These are phyloP conservation scores for Candidula unifasciata DNA, from an alignment of 2,888 invertebrate species.

Conservation along the genomic window DNA sequence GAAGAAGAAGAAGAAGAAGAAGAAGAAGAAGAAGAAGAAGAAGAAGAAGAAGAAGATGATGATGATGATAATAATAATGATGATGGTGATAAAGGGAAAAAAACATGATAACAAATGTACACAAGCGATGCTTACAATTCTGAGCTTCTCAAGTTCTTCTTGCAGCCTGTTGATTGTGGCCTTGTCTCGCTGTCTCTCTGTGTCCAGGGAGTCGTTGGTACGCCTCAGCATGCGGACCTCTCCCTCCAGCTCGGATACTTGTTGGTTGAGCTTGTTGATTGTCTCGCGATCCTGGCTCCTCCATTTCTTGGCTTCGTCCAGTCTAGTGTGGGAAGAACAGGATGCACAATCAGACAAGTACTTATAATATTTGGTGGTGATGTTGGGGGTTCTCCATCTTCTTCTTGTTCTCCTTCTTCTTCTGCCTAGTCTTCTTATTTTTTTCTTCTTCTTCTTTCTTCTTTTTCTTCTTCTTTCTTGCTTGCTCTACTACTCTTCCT, in stretches of 20 bases:
- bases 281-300: slow-evolving; percentile 72
- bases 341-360: neutral
- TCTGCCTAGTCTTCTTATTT: neutral
- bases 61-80: too few species aligned
- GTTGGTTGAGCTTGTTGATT: slow-evolving; percentile 78
- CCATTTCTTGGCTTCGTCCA: slow-evolving; percentile 78
- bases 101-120: neutral
- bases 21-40: too few species aligned
- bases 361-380: too few species aligned
- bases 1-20: too few species aligned
- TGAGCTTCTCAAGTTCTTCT: slow-evolving; percentile 70
- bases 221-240: slow-evolving; percentile 78
- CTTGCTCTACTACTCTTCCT: neutral
- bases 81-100: too few species aligned
- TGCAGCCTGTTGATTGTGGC: slow-evolving; percentile 70
- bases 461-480: neutral
- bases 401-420: neutral
- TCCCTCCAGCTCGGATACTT: slow-evolving; percentile 78
- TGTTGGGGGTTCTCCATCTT: neutral
- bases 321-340: slow-evolving; percentile 56
- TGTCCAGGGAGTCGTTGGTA: slow-evolving; percentile 75
- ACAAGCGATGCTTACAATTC: slow-evolving; percentile 64
- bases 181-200: slow-evolving; percentile 74
- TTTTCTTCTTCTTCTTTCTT: neutral
- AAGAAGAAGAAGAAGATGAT: too few species aligned